These are phyloP conservation scores for Dendrocopos noguchii DNA, from an alignment of 2,113 vertebrate species.

Conservation along the genomic window DNA sequence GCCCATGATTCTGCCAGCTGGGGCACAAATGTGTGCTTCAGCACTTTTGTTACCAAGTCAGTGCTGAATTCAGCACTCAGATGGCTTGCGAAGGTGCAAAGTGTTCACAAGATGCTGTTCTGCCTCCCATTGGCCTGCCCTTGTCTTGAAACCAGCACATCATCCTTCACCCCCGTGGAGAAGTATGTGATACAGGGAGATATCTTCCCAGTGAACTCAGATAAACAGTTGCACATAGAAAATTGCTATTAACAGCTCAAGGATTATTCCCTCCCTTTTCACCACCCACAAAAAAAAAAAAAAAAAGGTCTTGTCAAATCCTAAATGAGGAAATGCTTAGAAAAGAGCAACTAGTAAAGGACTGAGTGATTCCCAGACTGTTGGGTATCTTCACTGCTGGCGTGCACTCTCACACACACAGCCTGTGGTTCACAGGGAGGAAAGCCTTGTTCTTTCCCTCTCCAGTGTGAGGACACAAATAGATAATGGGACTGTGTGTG, in stretches of 20 bases:
- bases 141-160: not conserved
- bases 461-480: not conserved
- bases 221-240: constrained; percentile 7
- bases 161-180: not conserved
- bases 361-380: not conserved
- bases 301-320: not conserved
- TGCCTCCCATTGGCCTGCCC: not conserved
- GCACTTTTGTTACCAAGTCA: not conserved
- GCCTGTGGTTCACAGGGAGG: not conserved
- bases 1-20: not conserved
- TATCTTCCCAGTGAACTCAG: not conserved
- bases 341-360: constrained; percentile 28
- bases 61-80: not conserved
- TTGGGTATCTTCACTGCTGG: not conserved
- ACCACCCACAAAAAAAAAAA: not conserved
- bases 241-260: not conserved
- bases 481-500: not conserved
- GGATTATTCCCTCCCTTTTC: not conserved
- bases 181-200: not conserved
- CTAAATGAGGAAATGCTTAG: not conserved
- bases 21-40: not conserved
- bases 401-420: accelerated
- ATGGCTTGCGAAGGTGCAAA: not conserved
- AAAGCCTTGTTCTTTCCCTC: not conserved
- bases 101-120: not conserved